Percentiles rank a stretch among this genome's conserved stretches.
phyloP scores from a whole-genome alignment of 2,888 invertebrate genomes.

The Amiota mariae region DNA sequence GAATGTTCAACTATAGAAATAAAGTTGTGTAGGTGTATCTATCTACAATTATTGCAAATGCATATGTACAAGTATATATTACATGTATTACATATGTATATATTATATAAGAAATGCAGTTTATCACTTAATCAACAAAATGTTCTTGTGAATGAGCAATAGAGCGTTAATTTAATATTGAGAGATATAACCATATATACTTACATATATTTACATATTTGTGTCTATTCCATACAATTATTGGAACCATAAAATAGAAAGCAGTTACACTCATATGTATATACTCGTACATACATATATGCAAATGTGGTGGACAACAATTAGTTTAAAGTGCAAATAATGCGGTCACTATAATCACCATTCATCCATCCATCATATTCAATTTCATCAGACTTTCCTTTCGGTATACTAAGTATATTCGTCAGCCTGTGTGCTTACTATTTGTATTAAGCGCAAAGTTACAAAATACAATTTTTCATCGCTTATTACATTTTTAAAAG shows the following conservation, averaged over 20 bases:
- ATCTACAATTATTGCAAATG: background rate
- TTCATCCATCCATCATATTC: too few relatives aligned
- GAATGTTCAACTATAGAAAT: too few relatives aligned
- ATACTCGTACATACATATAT: background rate
- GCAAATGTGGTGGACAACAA: background rate
- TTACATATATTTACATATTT: too few relatives aligned
- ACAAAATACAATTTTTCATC: background rate
- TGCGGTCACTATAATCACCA: background rate
- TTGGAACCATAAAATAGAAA: too few relatives aligned
- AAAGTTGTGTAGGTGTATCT: too few relatives aligned
- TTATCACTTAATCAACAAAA: slow-evolving; percentile 37
- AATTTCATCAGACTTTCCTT: too few relatives aligned
- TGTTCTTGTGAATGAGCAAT: slow-evolving; percentile 31
- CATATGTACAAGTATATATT: background rate
- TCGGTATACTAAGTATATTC: too few relatives aligned
- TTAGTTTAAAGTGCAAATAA: slow-evolving; percentile 17
- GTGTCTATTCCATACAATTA: too few relatives aligned
- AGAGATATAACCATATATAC: too few relatives aligned
- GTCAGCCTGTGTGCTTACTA: too few relatives aligned
- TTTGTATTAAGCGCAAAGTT: too few relatives aligned
- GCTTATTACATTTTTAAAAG: background rate
- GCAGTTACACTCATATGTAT: background rate
- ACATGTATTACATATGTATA: too few relatives aligned
- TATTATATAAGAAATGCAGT: background rate
- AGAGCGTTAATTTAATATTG: slow-evolving; percentile 39